Evolutionary conservation across 2,113 vertebrate species (phyloP).

Genomic region (Arenaria interpres): DNA sequence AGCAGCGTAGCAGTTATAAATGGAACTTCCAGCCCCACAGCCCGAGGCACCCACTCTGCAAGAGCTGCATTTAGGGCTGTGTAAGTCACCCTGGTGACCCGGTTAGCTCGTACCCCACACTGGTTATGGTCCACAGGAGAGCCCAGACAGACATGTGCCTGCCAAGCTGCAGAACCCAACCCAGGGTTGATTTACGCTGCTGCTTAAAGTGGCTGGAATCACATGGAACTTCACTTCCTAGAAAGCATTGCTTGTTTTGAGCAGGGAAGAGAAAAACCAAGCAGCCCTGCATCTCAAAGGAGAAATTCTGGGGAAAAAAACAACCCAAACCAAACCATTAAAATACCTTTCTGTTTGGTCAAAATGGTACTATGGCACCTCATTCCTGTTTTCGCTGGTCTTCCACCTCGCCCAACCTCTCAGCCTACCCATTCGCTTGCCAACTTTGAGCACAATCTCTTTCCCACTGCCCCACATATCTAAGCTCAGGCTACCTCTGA

Average conservation of each 20-base stretch:
- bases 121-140: background rate
- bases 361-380: background rate
- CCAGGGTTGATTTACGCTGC: background rate
- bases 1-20: background rate
- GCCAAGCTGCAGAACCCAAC: background rate
- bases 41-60: background rate
- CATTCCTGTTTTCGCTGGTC: background rate
- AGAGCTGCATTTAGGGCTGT: background rate
- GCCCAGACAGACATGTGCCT: background rate
- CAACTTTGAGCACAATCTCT: background rate
- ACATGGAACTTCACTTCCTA: background rate
- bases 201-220: background rate
- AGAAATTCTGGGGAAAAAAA: background rate
- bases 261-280: background rate
- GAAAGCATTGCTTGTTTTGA: background rate
- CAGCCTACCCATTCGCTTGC: background rate
- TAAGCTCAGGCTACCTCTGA: background rate
- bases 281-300: background rate
- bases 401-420: background rate
- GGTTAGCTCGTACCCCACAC: background rate
- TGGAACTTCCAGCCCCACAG: background rate
- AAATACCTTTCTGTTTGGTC: background rate
- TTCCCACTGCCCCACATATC: fast-evolving
- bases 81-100: background rate
- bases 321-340: background rate